These are phyloP conservation scores for Dendrolimus kikuchii DNA, from an alignment of 1,140 invertebrate species.

Conservation along the genomic window DNA sequence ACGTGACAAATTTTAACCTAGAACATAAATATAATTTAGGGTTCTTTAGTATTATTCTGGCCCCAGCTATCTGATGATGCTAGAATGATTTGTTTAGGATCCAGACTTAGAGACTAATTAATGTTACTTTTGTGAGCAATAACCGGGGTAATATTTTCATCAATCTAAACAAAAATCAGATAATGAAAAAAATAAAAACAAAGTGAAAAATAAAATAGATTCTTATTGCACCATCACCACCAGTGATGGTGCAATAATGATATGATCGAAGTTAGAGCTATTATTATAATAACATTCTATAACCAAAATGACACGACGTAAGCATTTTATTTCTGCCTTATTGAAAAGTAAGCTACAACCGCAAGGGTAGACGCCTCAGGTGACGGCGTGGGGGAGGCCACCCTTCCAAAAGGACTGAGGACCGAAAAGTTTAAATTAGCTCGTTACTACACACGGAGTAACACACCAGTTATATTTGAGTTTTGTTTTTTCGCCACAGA, in stretches of 20 bases:
- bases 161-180: no score
- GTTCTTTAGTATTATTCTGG: no score
- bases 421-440: constrained; percentile 69
- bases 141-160: no score
- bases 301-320: constrained; percentile 9
- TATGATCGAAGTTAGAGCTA: background rate
- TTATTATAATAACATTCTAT: background rate
- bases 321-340: constrained; percentile 34
- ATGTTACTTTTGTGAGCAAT: no score
- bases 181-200: no score
- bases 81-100: no score
- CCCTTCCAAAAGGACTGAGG: constrained; percentile 40
- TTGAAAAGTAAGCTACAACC: constrained; percentile 45
- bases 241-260: background rate
- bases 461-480: constrained; percentile 50
- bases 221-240: no score
- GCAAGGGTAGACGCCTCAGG: constrained; percentile 50
- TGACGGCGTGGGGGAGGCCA: constrained; percentile 44
- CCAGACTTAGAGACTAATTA: no score
- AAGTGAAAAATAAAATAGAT: no score
- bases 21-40: no score
- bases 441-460: constrained; percentile 56
- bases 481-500: constrained; percentile 60
- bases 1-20: no score
- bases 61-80: no score